Percentiles rank a stretch among this genome's conserved stretches.
phyloP scores from a whole-genome alignment of 23 tunicate genomes.

The Aplidium turbinatum region DNA sequence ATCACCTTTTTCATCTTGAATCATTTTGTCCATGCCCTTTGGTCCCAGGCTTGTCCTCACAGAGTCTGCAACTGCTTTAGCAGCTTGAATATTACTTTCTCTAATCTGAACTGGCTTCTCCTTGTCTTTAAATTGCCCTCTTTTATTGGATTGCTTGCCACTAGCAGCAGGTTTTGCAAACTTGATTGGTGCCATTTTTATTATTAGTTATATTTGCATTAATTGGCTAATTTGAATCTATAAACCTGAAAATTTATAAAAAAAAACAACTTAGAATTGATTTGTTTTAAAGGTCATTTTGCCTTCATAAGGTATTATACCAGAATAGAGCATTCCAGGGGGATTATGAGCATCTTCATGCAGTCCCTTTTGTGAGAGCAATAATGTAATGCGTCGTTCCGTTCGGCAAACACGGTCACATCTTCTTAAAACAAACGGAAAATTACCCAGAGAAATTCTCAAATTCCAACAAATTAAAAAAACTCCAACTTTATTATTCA shows the following conservation, averaged over 20 bases:
- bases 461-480: too few species aligned
- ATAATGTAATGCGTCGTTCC: too few species aligned
- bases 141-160: slow-evolving; percentile 15
- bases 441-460: too few species aligned
- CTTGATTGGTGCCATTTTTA: slow-evolving; percentile 56
- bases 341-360: too few species aligned
- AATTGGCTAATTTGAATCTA: background rate
- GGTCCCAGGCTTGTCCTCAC: slow-evolving; percentile 97
- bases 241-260: background rate
- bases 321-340: too few species aligned
- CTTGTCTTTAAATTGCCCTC: slow-evolving; percentile 81
- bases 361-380: too few species aligned
- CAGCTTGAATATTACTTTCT: slow-evolving; percentile 94
- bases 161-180: slow-evolving; percentile 1
- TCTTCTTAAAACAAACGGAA: too few species aligned
- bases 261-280: too few species aligned
- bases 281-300: too few species aligned
- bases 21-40: slow-evolving; percentile 99
- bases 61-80: slow-evolving; percentile 98
- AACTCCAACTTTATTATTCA: too few species aligned
- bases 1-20: slow-evolving; percentile 98
- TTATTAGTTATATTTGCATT: background rate
- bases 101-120: slow-evolving; percentile 97
- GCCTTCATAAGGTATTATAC: too few species aligned
- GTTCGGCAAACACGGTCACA: too few species aligned